phyloP scores from a whole-genome alignment of 2,888 invertebrate genomes.

The Agriopis aurantiaria region DNA sequence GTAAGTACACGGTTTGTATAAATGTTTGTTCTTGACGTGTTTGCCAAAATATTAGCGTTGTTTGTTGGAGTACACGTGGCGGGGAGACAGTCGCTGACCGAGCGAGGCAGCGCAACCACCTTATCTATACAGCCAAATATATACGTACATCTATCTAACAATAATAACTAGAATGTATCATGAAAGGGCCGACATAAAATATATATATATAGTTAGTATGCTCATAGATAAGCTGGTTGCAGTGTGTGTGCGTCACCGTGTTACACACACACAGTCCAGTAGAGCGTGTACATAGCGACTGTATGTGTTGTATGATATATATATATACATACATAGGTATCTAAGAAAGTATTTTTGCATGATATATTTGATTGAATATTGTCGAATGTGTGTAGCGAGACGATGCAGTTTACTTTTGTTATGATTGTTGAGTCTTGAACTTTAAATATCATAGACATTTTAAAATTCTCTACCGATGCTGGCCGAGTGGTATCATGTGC shows the following conservation, averaged over 20 bases:
- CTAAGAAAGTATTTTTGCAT: slow-evolving; percentile 44
- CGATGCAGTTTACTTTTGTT: slow-evolving; percentile 32
- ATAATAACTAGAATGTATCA: no score
- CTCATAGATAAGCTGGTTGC: not conserved
- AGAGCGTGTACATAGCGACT: slow-evolving; percentile 46
- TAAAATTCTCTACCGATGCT: no score
- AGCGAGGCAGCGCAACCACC: slow-evolving; percentile 32
- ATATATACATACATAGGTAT: slow-evolving; percentile 22
- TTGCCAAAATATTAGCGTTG: slow-evolving; percentile 1
- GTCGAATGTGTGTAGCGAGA: slow-evolving; percentile 9
- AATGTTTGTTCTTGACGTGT: slow-evolving; percentile 10
- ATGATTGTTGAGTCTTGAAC: not conserved
- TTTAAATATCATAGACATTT: no score
- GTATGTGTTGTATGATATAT: slow-evolving; percentile 30
- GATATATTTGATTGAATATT: slow-evolving; percentile 21
- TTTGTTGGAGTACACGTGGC: not conserved
- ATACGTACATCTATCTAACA: no score
- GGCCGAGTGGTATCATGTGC: no score
- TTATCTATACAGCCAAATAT: slow-evolving; percentile 7
- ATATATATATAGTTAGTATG: no score
- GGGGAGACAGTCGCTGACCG: not conserved
- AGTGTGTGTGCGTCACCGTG: slow-evolving; percentile 18
- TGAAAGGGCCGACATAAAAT: no score
- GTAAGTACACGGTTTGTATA: slow-evolving; percentile 25
- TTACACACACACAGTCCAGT: slow-evolving; percentile 55